Base-by-base conservation (phyloP, 2,888 invertebrate species). In the Trichogramma dendrolimi region DNA sequence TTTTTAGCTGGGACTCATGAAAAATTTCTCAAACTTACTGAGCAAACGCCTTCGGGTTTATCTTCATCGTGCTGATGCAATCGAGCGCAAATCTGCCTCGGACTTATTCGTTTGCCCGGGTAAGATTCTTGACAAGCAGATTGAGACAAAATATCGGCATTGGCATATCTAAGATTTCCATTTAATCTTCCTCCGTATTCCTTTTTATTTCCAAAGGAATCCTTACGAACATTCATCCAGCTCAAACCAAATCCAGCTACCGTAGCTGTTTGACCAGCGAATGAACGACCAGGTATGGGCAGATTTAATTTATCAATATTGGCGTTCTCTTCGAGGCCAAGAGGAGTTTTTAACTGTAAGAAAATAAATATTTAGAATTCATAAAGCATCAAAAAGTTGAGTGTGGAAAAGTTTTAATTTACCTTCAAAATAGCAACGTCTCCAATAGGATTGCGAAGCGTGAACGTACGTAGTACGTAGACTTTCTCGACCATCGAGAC, bases 11-110 rank as follows among this genome's bases (percentile, higher is more conserved):
- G 6, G n/a, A 42, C 7, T 14, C 14, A n/a, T 42, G 8, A 42
- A 38, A 3, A 46, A 5, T 7, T 42, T 44, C 14, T 4, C 44
- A 38, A 44, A 55, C 62, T 58, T 46, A 62, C 62, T 6, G 53
- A 58, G 44, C 62, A 62, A 40, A 62, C 11, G 6, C 62, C 62
- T 8, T 58, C 58, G 27, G 38, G 53, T 1, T 41, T 40, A 4
- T 2, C 5, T 5, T 8, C 5, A 4, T 39, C 5, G 5, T 46
- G 49, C 5, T 58, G 58, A 40, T 50, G 27, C 7, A 62, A 39
- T 3, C n/a, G 11, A n/a, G 41, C 58, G 27, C 58, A 58, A 11
- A 58, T 52, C 4, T 58, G 52, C 6, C 14, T 4, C 5, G 44
- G 5, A 27, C 27, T 27, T 8, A 58, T 41, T 14, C 14, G 14